Conservation (phyloP, 2,113 vertebrate genomes). For the Protomyctophum bolini region DNA sequence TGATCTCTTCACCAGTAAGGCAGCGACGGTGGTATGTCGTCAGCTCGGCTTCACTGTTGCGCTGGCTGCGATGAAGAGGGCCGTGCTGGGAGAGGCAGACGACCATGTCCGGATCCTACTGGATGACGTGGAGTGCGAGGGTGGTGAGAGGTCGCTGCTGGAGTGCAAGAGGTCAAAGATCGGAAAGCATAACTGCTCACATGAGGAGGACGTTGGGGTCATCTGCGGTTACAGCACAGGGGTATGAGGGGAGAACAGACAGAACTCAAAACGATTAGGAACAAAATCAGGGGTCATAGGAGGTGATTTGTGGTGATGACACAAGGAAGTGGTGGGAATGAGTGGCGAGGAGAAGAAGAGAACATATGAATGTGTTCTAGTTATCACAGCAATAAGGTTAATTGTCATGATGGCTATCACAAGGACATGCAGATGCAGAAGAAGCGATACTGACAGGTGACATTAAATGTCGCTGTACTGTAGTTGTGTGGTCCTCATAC, state of each 20-base stretch:
- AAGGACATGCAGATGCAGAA: neutral
- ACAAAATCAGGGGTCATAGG: neutral
- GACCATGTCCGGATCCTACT: slow-evolving; percentile 58
- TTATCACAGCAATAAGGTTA: neutral
- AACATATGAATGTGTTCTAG: neutral
- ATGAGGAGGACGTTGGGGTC: slow-evolving; percentile 72
- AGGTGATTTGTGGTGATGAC: neutral
- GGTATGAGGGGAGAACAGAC: neutral
- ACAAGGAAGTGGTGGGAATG: neutral
- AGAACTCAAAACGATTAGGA: neutral
- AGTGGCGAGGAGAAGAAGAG: neutral
- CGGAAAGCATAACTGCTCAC: slow-evolving; percentile 75
- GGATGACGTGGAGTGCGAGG: slow-evolving; percentile 77
- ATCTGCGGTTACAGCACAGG: slow-evolving; percentile 55
- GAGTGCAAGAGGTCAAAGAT: slow-evolving; percentile 69
- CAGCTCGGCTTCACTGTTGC: slow-evolving; percentile 71
- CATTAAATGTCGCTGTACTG: too few relatives aligned
- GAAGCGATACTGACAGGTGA: too few relatives aligned
- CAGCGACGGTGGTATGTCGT: slow-evolving; percentile 71
- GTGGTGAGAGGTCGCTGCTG: slow-evolving; percentile 71
- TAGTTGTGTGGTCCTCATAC: too few relatives aligned
- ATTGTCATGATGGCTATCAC: neutral
- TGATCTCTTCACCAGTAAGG: slow-evolving; percentile 67
- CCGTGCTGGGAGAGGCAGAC: slow-evolving; percentile 62
- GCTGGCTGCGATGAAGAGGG: slow-evolving; percentile 67